A percentile compares a stretch with the other conserved stretches of the same genome.
phyloP scores from a whole-genome alignment of 2,797 vertebrate species.

The Luscinia luscinia region DNA sequence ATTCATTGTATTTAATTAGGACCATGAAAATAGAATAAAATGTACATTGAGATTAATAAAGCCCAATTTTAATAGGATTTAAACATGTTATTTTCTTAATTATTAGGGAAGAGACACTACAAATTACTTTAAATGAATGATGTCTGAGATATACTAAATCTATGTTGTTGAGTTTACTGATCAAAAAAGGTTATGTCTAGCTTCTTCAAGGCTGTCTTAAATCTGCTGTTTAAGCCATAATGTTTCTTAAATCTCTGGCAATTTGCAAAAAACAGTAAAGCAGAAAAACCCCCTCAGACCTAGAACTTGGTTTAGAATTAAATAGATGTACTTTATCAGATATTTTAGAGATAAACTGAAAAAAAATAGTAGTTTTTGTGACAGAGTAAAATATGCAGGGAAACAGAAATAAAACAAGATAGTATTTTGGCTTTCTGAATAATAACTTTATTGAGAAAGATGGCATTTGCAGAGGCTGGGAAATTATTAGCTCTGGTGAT shows the following conservation, averaged over 20 bases:
- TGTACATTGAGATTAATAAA: neutral
- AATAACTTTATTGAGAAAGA: neutral
- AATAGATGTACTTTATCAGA: neutral
- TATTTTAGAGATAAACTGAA: neutral
- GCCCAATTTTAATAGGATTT: neutral
- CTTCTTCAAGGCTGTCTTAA: neutral
- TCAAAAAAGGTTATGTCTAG: neutral
- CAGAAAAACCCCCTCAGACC: accelerated
- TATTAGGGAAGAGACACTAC: neutral
- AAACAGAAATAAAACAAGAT: neutral
- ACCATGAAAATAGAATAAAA: conserved; percentile 6
- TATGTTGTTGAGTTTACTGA: neutral
- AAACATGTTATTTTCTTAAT: neutral
- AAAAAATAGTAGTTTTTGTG: neutral
- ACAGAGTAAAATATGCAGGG: accelerated
- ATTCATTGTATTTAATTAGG: neutral
- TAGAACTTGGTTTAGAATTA: neutral
- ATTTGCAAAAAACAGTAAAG: neutral
- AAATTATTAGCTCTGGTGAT: neutral
- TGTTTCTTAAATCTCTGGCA: neutral
- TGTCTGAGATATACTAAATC: neutral
- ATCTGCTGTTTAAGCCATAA: neutral
- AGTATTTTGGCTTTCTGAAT: neutral
- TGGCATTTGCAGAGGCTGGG: neutral
- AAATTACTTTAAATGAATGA: neutral